Percentiles rank a stretch among this genome's conserved stretches.
These are phyloP conservation scores for Choreutis nemorana DNA, from an alignment of 2,888 invertebrate species.

Conservation along the genomic window DNA sequence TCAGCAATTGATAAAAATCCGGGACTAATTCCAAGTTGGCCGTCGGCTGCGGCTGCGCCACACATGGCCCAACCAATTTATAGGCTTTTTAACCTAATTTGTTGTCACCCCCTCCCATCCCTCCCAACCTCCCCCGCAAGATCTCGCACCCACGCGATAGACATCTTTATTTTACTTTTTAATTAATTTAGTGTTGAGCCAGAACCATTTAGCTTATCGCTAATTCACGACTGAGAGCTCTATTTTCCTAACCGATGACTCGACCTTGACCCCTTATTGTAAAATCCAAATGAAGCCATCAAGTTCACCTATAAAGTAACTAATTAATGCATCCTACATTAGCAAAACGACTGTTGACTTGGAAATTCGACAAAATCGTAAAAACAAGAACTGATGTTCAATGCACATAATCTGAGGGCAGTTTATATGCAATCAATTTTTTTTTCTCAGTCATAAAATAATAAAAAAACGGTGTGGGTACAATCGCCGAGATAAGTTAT, in stretches of 20 bases:
- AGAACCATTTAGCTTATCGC: conserved; percentile 27
- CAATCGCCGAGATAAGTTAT: conserved; percentile 34
- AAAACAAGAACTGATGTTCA: conserved; percentile 47
- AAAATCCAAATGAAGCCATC: conserved; percentile 51
- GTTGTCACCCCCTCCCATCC: conserved; percentile 27
- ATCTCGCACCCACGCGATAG: conserved; percentile 31
- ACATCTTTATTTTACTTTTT: conserved; percentile 26
- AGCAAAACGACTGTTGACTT: conserved; percentile 46
- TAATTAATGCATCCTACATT: conserved; percentile 52
- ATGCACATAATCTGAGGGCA: conserved; percentile 25
- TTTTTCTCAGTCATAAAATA: conserved; percentile 14
- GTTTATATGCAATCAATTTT: conserved; percentile 23
- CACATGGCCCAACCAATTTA: conserved; percentile 60
- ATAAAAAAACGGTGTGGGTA: conserved; percentile 19
- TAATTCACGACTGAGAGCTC: conserved; percentile 34
- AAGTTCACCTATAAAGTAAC: conserved; percentile 39
- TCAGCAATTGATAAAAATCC: conserved; percentile 55
- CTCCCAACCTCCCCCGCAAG: conserved; percentile 12
- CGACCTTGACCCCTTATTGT: conserved; percentile 11
- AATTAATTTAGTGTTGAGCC: conserved; percentile 35
- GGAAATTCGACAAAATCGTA: conserved; percentile 33
- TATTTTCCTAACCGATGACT: conserved; percentile 6
- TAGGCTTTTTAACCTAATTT: conserved; percentile 65
- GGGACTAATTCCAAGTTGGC: conserved; percentile 55
- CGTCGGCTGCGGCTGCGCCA: conserved; percentile 45